Evolutionary conservation across 2,797 vertebrate genomes (phyloP).

Genomic region (Scolopax bukidnonensis): DNA sequence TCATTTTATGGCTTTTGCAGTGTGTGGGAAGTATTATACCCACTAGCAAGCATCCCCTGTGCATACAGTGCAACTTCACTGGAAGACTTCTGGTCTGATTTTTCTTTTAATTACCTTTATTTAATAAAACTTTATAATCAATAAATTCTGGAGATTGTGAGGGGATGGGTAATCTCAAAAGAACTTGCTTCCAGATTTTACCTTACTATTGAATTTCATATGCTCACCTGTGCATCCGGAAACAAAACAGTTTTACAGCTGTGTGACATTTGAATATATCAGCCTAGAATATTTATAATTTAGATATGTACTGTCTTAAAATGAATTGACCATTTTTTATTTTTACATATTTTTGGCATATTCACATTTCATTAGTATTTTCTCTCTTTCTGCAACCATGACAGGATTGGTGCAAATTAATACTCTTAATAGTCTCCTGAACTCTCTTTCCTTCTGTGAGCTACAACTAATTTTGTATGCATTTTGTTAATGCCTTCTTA

Average conservation of each 20-base stretch:
- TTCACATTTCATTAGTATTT: background rate
- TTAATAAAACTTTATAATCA: background rate
- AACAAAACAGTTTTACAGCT: background rate
- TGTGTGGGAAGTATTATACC: background rate
- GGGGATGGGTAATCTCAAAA: background rate
- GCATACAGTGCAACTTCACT: background rate
- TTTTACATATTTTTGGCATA: background rate
- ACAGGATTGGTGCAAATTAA: background rate
- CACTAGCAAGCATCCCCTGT: background rate
- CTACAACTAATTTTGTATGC: conserved; percentile 28
- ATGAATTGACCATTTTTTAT: background rate
- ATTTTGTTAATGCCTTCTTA: conserved; percentile 46
- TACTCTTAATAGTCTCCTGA: background rate
- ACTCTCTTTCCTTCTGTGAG: conserved; percentile 10
- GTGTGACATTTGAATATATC: background rate
- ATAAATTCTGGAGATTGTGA: background rate
- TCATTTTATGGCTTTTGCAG: background rate
- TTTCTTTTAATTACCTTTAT: background rate
- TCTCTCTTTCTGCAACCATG: background rate
- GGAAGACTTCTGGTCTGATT: background rate
- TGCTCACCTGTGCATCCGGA: fast-evolving
- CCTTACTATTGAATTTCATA: background rate
- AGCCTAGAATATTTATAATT: background rate
- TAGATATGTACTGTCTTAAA: background rate
- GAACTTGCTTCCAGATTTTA: background rate